Conservation (phyloP, 2,888 invertebrate genomes). For the Drosophila prolongata region DNA sequence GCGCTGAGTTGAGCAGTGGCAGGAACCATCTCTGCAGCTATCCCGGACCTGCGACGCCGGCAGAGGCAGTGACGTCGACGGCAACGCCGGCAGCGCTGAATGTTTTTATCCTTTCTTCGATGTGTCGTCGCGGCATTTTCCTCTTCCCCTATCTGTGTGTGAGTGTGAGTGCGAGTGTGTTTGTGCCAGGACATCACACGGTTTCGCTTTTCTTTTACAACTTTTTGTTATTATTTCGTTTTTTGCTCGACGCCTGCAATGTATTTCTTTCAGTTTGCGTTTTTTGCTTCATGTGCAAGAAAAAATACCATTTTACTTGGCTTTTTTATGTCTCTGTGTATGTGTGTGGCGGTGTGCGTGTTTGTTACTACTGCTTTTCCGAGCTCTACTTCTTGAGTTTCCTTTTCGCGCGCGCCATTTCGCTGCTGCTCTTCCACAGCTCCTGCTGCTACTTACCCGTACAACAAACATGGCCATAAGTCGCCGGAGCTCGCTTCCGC, state of each 20-base stretch:
- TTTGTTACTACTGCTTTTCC: slow-evolving; percentile 42
- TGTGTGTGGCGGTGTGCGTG: slow-evolving; percentile 43
- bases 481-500: slow-evolving; percentile 57
- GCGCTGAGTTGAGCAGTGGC: slow-evolving; percentile 35
- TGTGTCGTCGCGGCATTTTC: slow-evolving; percentile 63
- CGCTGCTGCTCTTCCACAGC: slow-evolving; percentile 35
- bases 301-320: slow-evolving; percentile 63
- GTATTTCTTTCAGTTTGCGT: slow-evolving; percentile 75
- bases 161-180: slow-evolving; percentile 58
- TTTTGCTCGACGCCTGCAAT: slow-evolving; percentile 70
- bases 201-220: slow-evolving; percentile 80
- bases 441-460: slow-evolving; percentile 44
- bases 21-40: slow-evolving; percentile 19
- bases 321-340: slow-evolving; percentile 55
- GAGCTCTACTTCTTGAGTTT: slow-evolving; percentile 71
- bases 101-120: slow-evolving; percentile 78
- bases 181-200: slow-evolving; percentile 76
- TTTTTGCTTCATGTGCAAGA: slow-evolving; percentile 73
- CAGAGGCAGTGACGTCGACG: slow-evolving; percentile 20
- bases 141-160: slow-evolving; percentile 30
- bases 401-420: slow-evolving; percentile 75
- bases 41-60: slow-evolving; percentile 13
- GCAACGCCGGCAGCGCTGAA: slow-evolving; percentile 47
- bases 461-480: slow-evolving; percentile 73
- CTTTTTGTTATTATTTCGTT: slow-evolving; percentile 79